Evolutionary conservation across 2,888 invertebrate genomes (phyloP).

Genomic region (Lithosia quadra): DNA sequence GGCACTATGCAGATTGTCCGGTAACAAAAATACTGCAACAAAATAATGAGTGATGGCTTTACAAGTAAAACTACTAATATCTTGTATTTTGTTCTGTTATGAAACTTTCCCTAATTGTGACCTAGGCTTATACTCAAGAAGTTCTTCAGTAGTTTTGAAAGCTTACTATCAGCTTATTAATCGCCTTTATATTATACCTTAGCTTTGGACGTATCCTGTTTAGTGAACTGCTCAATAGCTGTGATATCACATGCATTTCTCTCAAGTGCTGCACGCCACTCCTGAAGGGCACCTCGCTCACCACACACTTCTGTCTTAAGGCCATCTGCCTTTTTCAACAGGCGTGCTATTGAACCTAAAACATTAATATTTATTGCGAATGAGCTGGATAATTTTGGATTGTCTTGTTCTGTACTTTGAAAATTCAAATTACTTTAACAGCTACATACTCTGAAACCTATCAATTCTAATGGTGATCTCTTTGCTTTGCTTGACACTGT

Average conservation of each 20-base stretch:
- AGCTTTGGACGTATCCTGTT: conserved; percentile 90
- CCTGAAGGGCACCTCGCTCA: conserved; percentile 89
- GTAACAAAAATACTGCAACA: too few relatives aligned
- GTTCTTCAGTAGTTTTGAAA: too few relatives aligned
- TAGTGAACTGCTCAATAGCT: conserved; percentile 90
- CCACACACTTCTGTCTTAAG: conserved; percentile 90
- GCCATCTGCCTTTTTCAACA: conserved; percentile 88
- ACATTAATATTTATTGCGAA: background rate
- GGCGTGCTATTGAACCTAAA: conserved; percentile 83
- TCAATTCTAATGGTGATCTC: conserved; percentile 76
- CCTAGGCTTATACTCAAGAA: background rate
- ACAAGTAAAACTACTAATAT: too few relatives aligned
- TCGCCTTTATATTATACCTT: too few relatives aligned
- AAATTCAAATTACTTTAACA: background rate
- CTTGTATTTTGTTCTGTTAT: too few relatives aligned
- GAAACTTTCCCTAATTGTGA: background rate
- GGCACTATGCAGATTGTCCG: background rate
- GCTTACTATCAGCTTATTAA: too few relatives aligned
- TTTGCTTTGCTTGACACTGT: conserved; percentile 80
- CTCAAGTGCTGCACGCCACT: conserved; percentile 91
- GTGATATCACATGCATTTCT: conserved; percentile 90
- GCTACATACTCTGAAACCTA: conserved; percentile 69
- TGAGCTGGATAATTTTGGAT: background rate
- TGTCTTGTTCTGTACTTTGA: background rate
- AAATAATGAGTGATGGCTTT: too few relatives aligned